These are phyloP conservation scores for Salticus scenicus DNA, from an alignment of 2,888 invertebrate species.

Conservation along the genomic window DNA sequence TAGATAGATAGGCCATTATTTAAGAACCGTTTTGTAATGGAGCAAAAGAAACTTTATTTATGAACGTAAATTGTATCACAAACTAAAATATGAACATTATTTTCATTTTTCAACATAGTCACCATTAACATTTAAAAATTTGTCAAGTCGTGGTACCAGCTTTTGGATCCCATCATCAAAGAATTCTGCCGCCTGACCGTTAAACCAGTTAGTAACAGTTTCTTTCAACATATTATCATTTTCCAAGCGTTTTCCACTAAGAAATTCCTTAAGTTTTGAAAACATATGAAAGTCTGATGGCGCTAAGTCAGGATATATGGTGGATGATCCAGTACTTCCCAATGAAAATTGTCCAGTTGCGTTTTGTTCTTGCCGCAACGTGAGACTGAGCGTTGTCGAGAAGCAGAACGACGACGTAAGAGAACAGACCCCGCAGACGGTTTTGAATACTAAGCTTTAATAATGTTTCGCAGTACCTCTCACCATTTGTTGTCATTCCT, in stretches of 20 bases:
- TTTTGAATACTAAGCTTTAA: too few species aligned
- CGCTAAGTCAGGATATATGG: neutral
- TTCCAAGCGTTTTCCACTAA: neutral
- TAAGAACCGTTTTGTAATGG: too few species aligned
- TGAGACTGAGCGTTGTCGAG: neutral
- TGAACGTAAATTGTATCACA: too few species aligned
- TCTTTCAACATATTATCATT: neutral
- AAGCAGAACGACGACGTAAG: too few species aligned
- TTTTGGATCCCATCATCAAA: constrained; percentile 6
- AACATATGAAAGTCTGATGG: constrained; percentile 11
- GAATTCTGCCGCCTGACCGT: constrained; percentile 9
- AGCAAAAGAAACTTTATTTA: too few species aligned
- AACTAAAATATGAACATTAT: neutral
- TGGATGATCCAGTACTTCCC: neutral
- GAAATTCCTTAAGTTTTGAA: constrained; percentile 11
- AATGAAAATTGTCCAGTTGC: neutral
- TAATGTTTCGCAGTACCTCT: too few species aligned
- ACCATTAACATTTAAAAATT: constrained; percentile 4
- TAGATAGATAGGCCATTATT: too few species aligned
- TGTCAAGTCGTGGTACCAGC: constrained; percentile 2
- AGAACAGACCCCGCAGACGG: too few species aligned
- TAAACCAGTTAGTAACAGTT: constrained; percentile 1
- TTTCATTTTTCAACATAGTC: constrained; percentile 7
- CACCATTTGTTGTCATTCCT: too few species aligned
- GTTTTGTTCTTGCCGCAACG: constrained; percentile 24